A percentile compares a stretch with the other conserved stretches of the same genome.
These are phyloP conservation scores for Aspidoscelis tigris DNA, from an alignment of 2,113 vertebrate species.

Conservation along the genomic window DNA sequence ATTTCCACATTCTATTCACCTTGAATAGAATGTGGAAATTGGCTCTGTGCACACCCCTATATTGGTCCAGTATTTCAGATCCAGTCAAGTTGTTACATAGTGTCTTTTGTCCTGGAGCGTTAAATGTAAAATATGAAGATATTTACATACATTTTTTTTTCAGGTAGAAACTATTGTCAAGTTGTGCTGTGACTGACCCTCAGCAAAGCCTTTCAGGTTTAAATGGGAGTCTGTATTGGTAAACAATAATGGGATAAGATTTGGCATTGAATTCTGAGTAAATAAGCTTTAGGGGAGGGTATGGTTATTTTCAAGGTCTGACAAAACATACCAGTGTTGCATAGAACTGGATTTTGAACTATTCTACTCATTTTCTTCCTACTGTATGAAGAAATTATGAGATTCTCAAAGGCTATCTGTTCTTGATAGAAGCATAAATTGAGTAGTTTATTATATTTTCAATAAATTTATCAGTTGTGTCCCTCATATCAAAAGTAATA, in stretches of 20 bases:
- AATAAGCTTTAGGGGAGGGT: no score
- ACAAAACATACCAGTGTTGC: background rate
- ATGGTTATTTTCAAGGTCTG: background rate
- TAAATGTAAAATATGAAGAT: no score
- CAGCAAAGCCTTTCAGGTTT: background rate
- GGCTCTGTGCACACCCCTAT: no score
- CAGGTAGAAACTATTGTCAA: no score
- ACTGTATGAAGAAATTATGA: background rate
- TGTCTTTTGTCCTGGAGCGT: no score
- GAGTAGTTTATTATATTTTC: background rate
- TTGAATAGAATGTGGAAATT: no score
- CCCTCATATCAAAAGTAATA: no score
- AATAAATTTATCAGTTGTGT: no score
- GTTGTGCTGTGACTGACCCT: background rate
- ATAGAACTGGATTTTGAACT: background rate
- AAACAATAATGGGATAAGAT: rapidly evolving
- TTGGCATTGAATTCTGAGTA: background rate
- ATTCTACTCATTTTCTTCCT: background rate
- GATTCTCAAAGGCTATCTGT: background rate
- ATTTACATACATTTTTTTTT: no score
- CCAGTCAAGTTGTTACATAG: no score
- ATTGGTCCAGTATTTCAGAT: no score
- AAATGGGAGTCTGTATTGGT: rapidly evolving
- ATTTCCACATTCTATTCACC: no score
- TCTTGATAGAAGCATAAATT: background rate